These are phyloP conservation scores for Hydriomena furcata DNA, from an alignment of 2,888 invertebrate species.

Conservation along the genomic window DNA sequence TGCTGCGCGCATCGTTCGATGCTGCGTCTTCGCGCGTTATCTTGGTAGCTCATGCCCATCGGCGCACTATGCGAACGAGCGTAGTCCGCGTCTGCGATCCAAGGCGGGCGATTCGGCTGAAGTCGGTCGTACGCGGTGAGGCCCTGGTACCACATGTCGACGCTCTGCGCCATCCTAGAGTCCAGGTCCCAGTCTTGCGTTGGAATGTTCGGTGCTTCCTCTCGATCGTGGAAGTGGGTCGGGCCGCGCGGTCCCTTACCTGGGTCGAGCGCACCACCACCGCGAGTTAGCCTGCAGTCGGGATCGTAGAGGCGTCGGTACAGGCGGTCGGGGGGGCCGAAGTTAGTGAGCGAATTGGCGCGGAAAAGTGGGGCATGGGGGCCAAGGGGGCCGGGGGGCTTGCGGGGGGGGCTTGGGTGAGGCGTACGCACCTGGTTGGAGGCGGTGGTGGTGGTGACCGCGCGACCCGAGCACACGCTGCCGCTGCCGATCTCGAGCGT, in stretches of 20 bases:
- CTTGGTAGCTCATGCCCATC: neutral
- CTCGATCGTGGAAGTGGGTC: slow-evolving; percentile 16
- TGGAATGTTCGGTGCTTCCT: slow-evolving; percentile 4
- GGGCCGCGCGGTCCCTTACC: slow-evolving; percentile 47
- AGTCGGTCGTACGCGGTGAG: slow-evolving; percentile 38
- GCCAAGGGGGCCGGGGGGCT: slow-evolving; percentile 6
- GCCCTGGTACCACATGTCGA: slow-evolving; percentile 52
- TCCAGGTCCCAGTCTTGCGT: slow-evolving; percentile 5
- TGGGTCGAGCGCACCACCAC: slow-evolving; percentile 39
- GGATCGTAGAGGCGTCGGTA: slow-evolving; percentile 6
- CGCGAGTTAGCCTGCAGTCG: slow-evolving; percentile 7
- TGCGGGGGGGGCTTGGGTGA: slow-evolving; percentile 14
- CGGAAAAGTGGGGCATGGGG: slow-evolving; percentile 14
- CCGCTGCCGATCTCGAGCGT: slow-evolving; percentile 80
- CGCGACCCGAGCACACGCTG: slow-evolving; percentile 78
- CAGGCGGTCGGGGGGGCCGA: slow-evolving; percentile 21
- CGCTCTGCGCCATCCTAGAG: slow-evolving; percentile 35
- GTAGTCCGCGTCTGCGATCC: neutral
- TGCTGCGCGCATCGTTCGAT: slow-evolving; percentile 1
- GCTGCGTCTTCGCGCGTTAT: slow-evolving; percentile 1
- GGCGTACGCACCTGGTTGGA: slow-evolving; percentile 79
- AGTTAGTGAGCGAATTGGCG: slow-evolving; percentile 9
- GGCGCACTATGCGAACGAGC: slow-evolving; percentile 19
- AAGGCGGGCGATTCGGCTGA: neutral
- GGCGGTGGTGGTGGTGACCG: slow-evolving; percentile 79